These are phyloP conservation scores for Sclerurus mexicanus DNA, from an alignment of 2,113 vertebrate genomes.

Conservation along the genomic window DNA sequence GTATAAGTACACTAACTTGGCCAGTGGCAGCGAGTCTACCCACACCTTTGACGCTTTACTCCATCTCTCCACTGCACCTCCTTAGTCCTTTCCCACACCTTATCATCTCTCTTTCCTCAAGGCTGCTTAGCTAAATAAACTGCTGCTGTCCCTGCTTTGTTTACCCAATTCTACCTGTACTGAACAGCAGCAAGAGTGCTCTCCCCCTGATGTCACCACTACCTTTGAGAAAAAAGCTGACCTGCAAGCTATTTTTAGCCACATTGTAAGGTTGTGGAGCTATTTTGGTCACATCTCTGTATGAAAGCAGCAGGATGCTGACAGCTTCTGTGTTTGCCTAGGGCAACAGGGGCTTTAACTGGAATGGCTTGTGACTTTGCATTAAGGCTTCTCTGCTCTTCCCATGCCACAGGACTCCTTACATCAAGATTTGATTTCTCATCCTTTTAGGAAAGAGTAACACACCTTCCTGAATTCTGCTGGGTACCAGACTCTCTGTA, in stretches of 20 bases:
- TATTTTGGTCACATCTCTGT: conserved; percentile 51
- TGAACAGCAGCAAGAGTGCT: neutral
- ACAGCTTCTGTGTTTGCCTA: conserved; percentile 8
- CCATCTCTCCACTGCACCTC: neutral
- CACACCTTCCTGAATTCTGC: neutral
- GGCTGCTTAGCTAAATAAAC: neutral
- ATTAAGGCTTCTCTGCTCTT: neutral
- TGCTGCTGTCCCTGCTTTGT: neutral
- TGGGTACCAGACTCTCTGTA: neutral
- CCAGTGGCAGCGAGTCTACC: neutral
- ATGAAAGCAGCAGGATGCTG: conserved; percentile 14
- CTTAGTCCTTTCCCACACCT: neutral
- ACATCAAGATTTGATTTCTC: neutral
- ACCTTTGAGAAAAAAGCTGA: conserved; percentile 52
- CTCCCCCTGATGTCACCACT: neutral
- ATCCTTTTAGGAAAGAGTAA: neutral
- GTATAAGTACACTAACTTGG: neutral
- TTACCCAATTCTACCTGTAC: neutral
- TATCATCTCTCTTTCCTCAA: neutral
- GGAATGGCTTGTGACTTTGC: neutral
- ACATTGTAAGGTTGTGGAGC: conserved; percentile 21
- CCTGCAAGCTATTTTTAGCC: conserved; percentile 56
- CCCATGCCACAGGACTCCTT: neutral
- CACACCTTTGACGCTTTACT: neutral
- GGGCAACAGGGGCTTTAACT: conserved; percentile 22